Conservation (phyloP, 2,113 vertebrate species). For the Philantomba maxwellii region DNA sequence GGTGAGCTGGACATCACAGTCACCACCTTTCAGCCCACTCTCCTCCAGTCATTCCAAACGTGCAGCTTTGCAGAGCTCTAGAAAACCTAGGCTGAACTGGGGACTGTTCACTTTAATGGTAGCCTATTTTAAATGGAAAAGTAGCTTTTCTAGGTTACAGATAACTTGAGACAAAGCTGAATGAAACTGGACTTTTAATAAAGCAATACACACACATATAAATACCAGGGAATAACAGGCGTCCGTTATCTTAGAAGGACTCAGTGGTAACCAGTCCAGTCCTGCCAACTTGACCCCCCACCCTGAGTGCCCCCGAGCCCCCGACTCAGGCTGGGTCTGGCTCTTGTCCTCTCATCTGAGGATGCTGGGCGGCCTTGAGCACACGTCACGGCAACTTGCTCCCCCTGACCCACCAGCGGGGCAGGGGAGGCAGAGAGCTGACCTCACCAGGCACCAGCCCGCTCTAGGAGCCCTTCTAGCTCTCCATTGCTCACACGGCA, state of each 20-base stretch:
- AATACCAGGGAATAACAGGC: not conserved
- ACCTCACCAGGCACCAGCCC: rapidly evolving
- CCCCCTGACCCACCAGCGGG: not conserved
- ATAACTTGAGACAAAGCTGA: slow-evolving; percentile 42
- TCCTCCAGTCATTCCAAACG: not conserved
- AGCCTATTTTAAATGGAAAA: slow-evolving; percentile 25
- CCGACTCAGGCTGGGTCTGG: not conserved
- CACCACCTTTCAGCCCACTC: not conserved
- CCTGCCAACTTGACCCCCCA: rapidly evolving
- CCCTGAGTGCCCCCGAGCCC: not conserved
- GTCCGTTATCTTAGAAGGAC: rapidly evolving
- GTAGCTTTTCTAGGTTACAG: slow-evolving; percentile 49
- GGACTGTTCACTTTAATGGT: slow-evolving; percentile 28
- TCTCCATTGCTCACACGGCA: rapidly evolving
- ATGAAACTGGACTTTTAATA: not conserved
- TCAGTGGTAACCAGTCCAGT: rapidly evolving
- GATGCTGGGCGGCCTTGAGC: not conserved
- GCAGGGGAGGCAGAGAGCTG: not conserved
- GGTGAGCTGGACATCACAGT: rapidly evolving
- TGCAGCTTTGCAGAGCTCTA: not conserved
- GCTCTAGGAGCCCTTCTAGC: not conserved
- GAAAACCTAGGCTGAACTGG: not conserved
- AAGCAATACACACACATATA: not conserved
- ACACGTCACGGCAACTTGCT: rapidly evolving
- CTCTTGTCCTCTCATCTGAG: rapidly evolving